phyloP scores from a whole-genome alignment of 2,797 vertebrate genomes.

The Coluber constrictor region DNA sequence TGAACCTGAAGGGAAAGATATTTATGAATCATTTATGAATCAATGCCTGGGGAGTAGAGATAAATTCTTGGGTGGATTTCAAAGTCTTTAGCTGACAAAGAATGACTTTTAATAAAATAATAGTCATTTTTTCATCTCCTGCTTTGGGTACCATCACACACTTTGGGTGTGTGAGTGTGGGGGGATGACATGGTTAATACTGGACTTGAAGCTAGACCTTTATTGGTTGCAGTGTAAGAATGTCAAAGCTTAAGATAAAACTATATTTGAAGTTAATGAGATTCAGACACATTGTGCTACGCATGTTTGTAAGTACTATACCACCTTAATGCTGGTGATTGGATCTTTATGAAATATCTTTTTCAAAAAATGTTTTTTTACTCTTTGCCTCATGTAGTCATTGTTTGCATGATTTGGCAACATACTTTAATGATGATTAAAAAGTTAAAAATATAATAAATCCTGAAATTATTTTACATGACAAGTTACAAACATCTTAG shows the following conservation, averaged over 20 bases:
- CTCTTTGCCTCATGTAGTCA: not conserved
- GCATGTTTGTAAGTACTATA: not conserved
- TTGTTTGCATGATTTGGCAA: not conserved
- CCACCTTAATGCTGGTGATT: not conserved
- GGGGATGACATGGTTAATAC: not conserved
- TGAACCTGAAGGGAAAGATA: not conserved
- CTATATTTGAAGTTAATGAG: not conserved
- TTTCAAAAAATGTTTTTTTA: not conserved
- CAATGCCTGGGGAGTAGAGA: not conserved
- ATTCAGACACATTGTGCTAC: not conserved
- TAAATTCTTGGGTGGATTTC: not conserved
- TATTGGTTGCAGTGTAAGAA: not conserved
- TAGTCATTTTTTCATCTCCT: not conserved
- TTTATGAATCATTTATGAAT: not conserved
- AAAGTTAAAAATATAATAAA: not conserved
- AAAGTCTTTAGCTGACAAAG: not conserved
- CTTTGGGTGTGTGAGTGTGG: too few species aligned
- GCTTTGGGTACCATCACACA: not conserved
- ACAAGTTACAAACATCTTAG: not conserved
- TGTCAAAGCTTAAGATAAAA: not conserved
- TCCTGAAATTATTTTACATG: not conserved
- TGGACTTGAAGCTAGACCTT: not conserved
- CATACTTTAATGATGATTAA: not conserved
- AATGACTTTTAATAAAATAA: not conserved
- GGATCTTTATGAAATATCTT: not conserved